Evolutionary conservation across 1,140 invertebrate species (phyloP).

Genomic region (Pseudomyrmex pallidus): DNA sequence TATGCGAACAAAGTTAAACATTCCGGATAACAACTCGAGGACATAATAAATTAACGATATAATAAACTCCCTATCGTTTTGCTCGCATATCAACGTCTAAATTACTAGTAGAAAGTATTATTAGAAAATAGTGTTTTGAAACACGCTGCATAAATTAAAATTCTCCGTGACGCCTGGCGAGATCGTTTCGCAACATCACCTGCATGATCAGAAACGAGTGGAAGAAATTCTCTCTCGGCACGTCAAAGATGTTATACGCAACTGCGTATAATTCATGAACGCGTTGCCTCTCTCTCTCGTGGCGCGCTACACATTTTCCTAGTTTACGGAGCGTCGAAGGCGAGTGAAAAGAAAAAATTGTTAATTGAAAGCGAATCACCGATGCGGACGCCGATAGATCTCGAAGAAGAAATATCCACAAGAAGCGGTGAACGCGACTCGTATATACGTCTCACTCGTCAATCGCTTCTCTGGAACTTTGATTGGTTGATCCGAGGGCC

Average conservation of each 20-base stretch:
- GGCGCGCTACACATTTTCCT: slow-evolving; percentile 26
- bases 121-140: not conserved
- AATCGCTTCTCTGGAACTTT: slow-evolving; percentile 70
- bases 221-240: slow-evolving; percentile 33
- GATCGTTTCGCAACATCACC: slow-evolving; percentile 21
- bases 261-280: slow-evolving; percentile 25
- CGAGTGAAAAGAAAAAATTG: slow-evolving; percentile 21
- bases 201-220: slow-evolving; percentile 3
- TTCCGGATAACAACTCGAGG: not conserved
- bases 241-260: slow-evolving; percentile 36
- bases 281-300: not conserved
- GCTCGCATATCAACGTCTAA: not conserved
- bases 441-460: not conserved
- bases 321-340: not conserved
- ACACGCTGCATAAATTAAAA: slow-evolving; percentile 28
- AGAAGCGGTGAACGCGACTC: not conserved
- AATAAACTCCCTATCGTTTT: not conserved
- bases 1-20: too few species aligned
- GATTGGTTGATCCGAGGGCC: slow-evolving; percentile 66
- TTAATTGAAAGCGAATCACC: slow-evolving; percentile 42
- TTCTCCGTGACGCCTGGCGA: slow-evolving; percentile 10
- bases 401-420: slow-evolving; percentile 17
- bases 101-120: not conserved
- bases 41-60: not conserved
- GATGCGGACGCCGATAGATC: slow-evolving; percentile 29